Evolutionary conservation across 2,797 vertebrate genomes (phyloP), one percentile per base, ranked within the genome.

Genomic region (Miichthys miiuy): DNA sequence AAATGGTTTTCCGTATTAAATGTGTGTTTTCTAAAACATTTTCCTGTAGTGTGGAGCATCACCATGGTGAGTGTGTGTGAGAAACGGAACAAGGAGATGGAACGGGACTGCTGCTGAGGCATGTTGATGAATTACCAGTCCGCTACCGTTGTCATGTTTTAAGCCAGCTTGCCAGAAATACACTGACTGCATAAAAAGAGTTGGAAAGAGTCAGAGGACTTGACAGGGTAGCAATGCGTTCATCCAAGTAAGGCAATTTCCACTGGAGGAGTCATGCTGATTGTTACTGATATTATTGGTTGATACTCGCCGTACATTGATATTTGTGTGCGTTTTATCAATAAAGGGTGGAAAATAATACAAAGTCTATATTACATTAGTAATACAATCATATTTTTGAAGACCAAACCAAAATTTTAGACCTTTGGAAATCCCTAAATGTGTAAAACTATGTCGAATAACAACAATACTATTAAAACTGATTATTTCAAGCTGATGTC

Each of bases 141-240:
- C 68, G 52, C 85, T 88, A 72, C 78, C 16, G 78, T 77, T 85
- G 88, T 91, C 87, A 84, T 90, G 90, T 93, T 89, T 89, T 71
- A 80, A 64, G 64, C 65, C 51, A 13, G 77, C 52, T 47, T 71
- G 85, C 89, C 89, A 92, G 77, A 88, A 88, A 77, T 74, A 21
- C 69, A 81, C 58, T 54, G 68, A 72, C 65, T 85, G 70, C 82
- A 83, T 69, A 57, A 87, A 85, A 79, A 73, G 51, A 63, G 72
- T 66, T 81, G 80, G 84, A 85, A 87, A 80, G 72, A 79, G 44
- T n/a, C 60, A 58, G 51, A 73, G 67, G 50, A 34, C 66, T 20
- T 79, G 66, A 84, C 70, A 82, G 69, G 46, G 20, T 7, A 68
- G 72, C 50, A 44, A 67, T 50, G 54, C 18, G 30, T 76, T 85